Evolutionary conservation across 2,888 invertebrate species (phyloP), one percentile per base, ranked within the genome.

Genomic region (Lasioglossum pauxillum): DNA sequence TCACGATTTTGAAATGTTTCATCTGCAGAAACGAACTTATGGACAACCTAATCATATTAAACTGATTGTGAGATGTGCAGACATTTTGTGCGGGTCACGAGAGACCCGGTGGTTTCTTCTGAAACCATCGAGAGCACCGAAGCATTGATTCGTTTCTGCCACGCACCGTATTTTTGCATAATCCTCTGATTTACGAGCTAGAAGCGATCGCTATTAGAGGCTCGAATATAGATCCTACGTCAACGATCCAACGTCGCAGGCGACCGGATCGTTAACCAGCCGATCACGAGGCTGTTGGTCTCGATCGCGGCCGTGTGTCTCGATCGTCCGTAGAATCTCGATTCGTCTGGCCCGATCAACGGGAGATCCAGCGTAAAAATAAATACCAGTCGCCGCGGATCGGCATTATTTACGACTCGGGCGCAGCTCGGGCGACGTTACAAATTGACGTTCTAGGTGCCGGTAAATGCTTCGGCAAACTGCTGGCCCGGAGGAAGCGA

Each of bases 401-500:
- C 69, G 31, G 35, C 38, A 69, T 69, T 69, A 38, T 69, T 69
- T 69, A 69, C 69, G 35, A 38, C 35, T 67, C 67, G 64, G 27
- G 31, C 38, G 46, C 44, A 41, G 44, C 16, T 69, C 38, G 35
- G 35, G 78, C 57, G 60, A 60, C 60, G 60, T 60, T 23, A 49
- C 38, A 64, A 64, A 73, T 79, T 46, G 38, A 82, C 79, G 72
- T 79, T 80, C 80, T 80, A 60, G 23, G 44, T 35, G 41, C 10
- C 67, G 78, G 49, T 78, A 82, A 79, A 53, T 44, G 73, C 74
- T 75, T 80, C 73, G 41, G 31, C 38, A 78, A 78, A 74, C 53
- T 64, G n/a, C 67, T 74, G 44, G 53, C 67, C 60, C 60, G n/a
- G 2, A 53, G n/a, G n/a, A 44, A 38, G 12, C 75, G 82, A 75